A percentile compares a stretch with the other conserved stretches of the same genome.
Conservation (phyloP, 2,797 vertebrate species). For the Falco concolor region DNA sequence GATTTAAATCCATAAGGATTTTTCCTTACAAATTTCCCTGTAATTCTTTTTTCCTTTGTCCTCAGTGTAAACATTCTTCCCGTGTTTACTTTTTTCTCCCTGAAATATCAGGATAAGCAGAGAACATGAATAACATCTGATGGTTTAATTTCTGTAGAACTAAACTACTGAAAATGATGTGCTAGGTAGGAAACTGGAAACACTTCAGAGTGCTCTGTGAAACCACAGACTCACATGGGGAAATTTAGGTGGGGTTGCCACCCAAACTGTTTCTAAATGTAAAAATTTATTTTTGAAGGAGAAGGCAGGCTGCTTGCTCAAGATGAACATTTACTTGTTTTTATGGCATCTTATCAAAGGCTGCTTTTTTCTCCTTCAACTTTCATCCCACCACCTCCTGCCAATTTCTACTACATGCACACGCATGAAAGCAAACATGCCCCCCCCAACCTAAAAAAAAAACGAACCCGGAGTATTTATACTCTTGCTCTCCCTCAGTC, state of each 20-base stretch:
- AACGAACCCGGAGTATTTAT: not conserved
- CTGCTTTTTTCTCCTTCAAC: conserved; percentile 12
- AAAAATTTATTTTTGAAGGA: conserved; percentile 15
- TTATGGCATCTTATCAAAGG: conserved; percentile 17
- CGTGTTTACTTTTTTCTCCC: not conserved
- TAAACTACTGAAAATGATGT: not conserved
- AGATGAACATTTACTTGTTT: conserved; percentile 28
- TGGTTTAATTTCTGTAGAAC: not conserved
- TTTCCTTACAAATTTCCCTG: not conserved
- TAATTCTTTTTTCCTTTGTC: not conserved
- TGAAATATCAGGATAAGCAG: not conserved
- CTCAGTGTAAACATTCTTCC: not conserved
- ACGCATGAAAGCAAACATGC: not conserved
- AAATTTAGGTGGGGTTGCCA: conserved; percentile 2
- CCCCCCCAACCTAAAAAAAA: not conserved
- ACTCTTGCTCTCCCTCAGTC: conserved; percentile 26
- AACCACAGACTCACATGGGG: not conserved
- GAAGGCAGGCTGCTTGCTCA: conserved; percentile 25
- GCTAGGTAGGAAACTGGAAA: conserved; percentile 1
- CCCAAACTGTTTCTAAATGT: conserved; percentile 9
- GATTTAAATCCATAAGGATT: not conserved
- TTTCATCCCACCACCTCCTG: conserved; percentile 5
- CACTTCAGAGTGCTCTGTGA: not conserved
- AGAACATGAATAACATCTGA: not conserved
- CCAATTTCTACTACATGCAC: conserved; percentile 8